Evolutionary conservation across 2,113 vertebrate species (phyloP).

Genomic region (Pterophyllum scalare): DNA sequence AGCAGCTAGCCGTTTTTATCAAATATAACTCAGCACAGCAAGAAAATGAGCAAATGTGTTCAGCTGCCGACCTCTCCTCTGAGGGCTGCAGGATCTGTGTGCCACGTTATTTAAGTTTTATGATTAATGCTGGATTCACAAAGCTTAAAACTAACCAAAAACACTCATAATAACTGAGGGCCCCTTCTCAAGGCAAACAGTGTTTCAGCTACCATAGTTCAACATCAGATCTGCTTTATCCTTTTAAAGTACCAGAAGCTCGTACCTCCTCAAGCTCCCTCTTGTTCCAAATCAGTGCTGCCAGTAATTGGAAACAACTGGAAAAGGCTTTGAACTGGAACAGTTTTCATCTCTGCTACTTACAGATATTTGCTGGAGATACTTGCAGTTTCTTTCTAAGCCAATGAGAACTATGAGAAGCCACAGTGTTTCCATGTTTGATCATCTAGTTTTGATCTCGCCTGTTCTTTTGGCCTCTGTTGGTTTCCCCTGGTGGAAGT

Average conservation of each 20-base stretch:
- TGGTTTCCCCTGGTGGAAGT: not conserved
- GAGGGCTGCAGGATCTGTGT: no score
- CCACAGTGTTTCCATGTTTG: conserved; percentile 11
- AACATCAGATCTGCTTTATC: conserved; percentile 13
- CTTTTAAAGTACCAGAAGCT: conserved; percentile 30
- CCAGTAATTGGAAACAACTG: conserved; percentile 62
- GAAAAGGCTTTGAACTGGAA: conserved; percentile 60
- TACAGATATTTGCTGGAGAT: conserved; percentile 38
- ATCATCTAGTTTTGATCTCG: conserved; percentile 13
- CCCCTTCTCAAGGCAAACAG: no score
- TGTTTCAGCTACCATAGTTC: conserved; percentile 10
- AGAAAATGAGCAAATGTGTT: no score
- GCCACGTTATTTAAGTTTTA: no score
- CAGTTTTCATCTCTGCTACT: conserved; percentile 45
- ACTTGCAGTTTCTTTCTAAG: conserved; percentile 30
- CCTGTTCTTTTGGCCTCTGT: not conserved
- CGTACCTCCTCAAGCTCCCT: conserved; percentile 27
- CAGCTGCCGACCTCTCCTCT: no score
- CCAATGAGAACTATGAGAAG: conserved; percentile 10
- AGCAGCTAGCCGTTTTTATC: no score
- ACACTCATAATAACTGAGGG: not conserved
- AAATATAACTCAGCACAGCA: no score
- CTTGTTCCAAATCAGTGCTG: no score
- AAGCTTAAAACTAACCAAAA: not conserved
- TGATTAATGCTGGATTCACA: no score